Percentiles rank a stretch among this genome's conserved stretches.
These are phyloP conservation scores for Calliphora vomitoria DNA, from an alignment of 2,888 invertebrate species.

Conservation along the genomic window DNA sequence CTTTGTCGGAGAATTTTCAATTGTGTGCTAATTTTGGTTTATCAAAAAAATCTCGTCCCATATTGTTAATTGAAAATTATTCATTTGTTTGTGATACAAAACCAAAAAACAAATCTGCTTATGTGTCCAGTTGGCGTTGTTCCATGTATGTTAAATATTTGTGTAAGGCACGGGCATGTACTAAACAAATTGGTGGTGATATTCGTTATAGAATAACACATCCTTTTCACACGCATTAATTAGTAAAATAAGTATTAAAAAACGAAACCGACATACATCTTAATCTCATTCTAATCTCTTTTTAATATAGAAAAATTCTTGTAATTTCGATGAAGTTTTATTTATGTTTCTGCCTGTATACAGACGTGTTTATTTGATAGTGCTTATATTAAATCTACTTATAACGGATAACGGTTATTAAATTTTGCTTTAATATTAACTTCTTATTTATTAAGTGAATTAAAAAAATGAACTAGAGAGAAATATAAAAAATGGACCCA, in stretches of 20 bases:
- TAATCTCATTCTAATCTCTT: too few species aligned
- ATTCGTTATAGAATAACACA: conserved; percentile 78
- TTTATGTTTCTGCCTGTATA: too few species aligned
- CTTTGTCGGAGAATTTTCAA: conserved; percentile 73
- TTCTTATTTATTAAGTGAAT: too few species aligned
- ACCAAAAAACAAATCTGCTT: conserved; percentile 67
- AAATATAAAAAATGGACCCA: too few species aligned
- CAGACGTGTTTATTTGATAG: too few species aligned
- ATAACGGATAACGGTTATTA: too few species aligned
- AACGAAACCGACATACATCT: neutral
- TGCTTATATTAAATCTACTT: too few species aligned
- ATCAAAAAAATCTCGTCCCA: conserved; percentile 73
- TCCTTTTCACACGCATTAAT: conserved; percentile 76
- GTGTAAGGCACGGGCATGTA: conserved; percentile 77
- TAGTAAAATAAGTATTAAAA: conserved; percentile 11
- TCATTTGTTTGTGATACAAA: conserved; percentile 74
- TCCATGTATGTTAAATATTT: conserved; percentile 75
- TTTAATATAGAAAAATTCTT: too few species aligned
- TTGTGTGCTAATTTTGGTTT: conserved; percentile 73
- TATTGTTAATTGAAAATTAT: conserved; percentile 72
- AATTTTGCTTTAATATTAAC: too few species aligned
- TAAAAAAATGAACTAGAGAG: too few species aligned
- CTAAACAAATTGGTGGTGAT: conserved; percentile 75
- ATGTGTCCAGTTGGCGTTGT: conserved; percentile 76
- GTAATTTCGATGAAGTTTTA: too few species aligned